A percentile compares a stretch with the other conserved stretches of the same genome.
Conservation (phyloP, 2,888 invertebrate genomes). For the Euphydryas editha region DNA sequence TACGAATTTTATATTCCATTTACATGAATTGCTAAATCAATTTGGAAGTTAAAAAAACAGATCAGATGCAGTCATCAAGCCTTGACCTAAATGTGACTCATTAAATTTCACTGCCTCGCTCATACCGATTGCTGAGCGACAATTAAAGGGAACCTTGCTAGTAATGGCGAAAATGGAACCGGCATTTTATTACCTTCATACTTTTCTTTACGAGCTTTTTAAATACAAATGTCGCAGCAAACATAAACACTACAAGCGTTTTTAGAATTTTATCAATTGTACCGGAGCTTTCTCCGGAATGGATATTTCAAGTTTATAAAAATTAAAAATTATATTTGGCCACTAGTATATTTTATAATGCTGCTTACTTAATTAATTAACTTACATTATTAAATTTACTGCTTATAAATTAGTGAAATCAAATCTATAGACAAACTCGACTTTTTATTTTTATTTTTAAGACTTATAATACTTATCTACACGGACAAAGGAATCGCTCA, state of each 20-base stretch:
- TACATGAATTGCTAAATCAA: constrained; percentile 36
- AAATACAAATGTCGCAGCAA: constrained; percentile 45
- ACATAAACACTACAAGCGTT: constrained; percentile 35
- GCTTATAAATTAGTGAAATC: neutral
- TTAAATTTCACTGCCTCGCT: constrained; percentile 72
- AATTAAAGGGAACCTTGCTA: constrained; percentile 67
- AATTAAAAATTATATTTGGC: neutral
- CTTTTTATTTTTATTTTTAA: neutral
- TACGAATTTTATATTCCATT: constrained; percentile 17
- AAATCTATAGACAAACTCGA: neutral
- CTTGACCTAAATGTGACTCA: constrained; percentile 73
- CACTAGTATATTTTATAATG: neutral
- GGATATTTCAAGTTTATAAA: constrained; percentile 4
- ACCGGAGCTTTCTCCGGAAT: neutral
- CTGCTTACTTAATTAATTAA: no score
- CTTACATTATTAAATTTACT: no score
- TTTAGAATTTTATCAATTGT: constrained; percentile 31
- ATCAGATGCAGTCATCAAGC: constrained; percentile 54
- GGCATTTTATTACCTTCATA: constrained; percentile 56
- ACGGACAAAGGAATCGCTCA: constrained; percentile 38
- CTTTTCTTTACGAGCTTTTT: constrained; percentile 55
- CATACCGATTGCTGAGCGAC: constrained; percentile 68
- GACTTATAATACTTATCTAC: constrained; percentile 13
- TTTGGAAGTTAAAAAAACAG: constrained; percentile 40
- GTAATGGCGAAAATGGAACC: constrained; percentile 56